Base-by-base conservation (phyloP, 2,888 invertebrate genomes). In the Seira musarum region DNA sequence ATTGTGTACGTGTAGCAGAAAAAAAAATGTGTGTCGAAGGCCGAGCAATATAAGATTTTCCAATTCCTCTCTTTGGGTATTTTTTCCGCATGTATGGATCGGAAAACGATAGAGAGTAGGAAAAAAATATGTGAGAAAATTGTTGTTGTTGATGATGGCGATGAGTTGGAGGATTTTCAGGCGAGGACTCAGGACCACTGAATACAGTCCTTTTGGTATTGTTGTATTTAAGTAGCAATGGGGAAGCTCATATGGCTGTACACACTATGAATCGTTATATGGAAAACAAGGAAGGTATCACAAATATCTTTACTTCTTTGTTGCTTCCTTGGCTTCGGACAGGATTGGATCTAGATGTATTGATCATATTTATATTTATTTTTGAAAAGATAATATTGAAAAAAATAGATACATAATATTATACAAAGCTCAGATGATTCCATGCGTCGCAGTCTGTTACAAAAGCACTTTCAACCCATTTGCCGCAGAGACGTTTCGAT, bases 381-480 rank as follows among this genome's bases (percentile, higher is more conserved):
- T 49, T 49, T 49, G 49, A 49, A 49, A 13, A 49, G 49, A 49
- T 49, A 49, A n/a, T 49, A 30, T 30, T 30, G 30, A 30, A 30
- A 30, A 30, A 30, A 30, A 49, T 49, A n/a, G 3, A 49, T 49
- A 49, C 49, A 49, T 49, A 15, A n/a, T n/a, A n/a, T n/a, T 8
- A 30, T 30, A 8, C 15, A n/a, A 2, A 49, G 49, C 49, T n/a
- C n/a, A n/a, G n/a, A 15, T 49, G 30, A 2, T 8, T 30, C 30
- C 30, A 49, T 49, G 49, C 49, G 49, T n/a, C 49, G 30, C 30
- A 49, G 15, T 61, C 22, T 61, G 8, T 21, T 60, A 61, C 1
- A 49, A 5, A 61, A 46, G 0, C 49, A 73, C 64, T 73, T 79
- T 79, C 79, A 57, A 73, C 67, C 79, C 79, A 79, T 79, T 79